Base-by-base conservation (phyloP, 2,113 vertebrate species). In the Daphoenositta chrysoptera region DNA sequence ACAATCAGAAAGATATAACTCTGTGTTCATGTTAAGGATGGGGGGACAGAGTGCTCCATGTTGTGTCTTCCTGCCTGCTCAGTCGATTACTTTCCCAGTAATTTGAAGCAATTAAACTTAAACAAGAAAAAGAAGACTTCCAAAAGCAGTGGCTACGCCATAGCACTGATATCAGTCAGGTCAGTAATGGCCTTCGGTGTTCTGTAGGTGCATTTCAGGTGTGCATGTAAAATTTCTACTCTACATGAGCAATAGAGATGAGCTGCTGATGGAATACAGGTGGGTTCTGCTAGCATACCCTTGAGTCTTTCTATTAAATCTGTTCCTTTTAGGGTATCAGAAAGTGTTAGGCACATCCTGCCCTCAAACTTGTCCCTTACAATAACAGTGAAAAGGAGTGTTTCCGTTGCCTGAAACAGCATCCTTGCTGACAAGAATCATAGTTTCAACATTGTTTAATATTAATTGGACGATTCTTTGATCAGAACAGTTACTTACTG, bases 231-330 rank as follows among this genome's bases (percentile, higher is more conserved):
- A 27, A 37, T 57, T 88, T 95, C 53, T 81, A 15, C 65, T 68
- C 21, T 94, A 70, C n/a, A 44, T 80, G 50, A 83, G 44, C 60
- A 92, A 65, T 21, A 77, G 56, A 78, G 40, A 82, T 95, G 77
- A 97, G 33, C 30, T n/a, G 57, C 71, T 79, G 80, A 66, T 79
- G 47, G 86, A 83, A 92, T 80, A 64, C 44, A 72, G 30, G 27
- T n/a, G 42, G 31, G 14, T 88, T 77, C 77, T 96, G 94, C 83
- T 91, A 81, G 73, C 86, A 84, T 69, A 78, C 31, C 77, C 84
- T 65, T 83, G 82, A 75, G 73, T 65, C 78, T 84, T 96, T 96
- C 37, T 39, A 45, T 84, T 33, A 69, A 95, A 94, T n/a, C 9
- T 76, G 10, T 50, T 91, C 13, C 58, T 93, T 89, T 58, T 47